These are phyloP conservation scores for Phalacrocorax carbo DNA, from an alignment of 2,113 vertebrate species.

Conservation along the genomic window DNA sequence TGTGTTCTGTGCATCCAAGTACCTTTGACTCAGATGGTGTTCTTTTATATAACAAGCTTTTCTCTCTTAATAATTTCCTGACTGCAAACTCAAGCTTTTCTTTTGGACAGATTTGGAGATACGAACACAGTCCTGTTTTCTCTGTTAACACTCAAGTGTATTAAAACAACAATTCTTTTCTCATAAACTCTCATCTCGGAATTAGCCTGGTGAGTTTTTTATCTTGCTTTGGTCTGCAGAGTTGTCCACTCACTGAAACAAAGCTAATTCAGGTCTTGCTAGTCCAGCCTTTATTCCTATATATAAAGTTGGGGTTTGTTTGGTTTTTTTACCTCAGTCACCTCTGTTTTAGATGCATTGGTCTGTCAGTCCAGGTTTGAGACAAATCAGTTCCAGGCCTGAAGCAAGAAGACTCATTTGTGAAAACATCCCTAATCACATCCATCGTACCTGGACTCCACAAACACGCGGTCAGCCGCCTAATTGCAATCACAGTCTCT, in stretches of 20 bases:
- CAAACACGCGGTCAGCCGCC: fast-evolving
- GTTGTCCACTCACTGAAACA: background rate
- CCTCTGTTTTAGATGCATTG: background rate
- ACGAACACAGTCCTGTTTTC: background rate
- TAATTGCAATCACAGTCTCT: background rate
- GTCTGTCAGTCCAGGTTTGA: background rate
- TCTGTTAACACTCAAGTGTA: background rate
- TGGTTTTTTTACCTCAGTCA: background rate
- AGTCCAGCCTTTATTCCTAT: background rate
- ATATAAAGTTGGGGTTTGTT: background rate
- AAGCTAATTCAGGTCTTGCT: background rate
- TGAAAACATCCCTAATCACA: background rate
- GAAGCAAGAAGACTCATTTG: background rate
- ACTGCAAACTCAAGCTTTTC: background rate
- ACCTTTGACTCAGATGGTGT: background rate
- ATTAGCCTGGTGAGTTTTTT: background rate
- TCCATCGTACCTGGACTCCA: background rate
- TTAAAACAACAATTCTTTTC: background rate
- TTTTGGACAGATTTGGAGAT: background rate
- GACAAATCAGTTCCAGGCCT: background rate
- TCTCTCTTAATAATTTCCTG: background rate
- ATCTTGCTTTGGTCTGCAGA: background rate
- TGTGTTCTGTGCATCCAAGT: background rate
- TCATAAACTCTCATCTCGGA: background rate
- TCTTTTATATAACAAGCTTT: background rate